These are phyloP conservation scores for Nomada ferruginata DNA, from an alignment of 2,888 invertebrate genomes.

Conservation along the genomic window DNA sequence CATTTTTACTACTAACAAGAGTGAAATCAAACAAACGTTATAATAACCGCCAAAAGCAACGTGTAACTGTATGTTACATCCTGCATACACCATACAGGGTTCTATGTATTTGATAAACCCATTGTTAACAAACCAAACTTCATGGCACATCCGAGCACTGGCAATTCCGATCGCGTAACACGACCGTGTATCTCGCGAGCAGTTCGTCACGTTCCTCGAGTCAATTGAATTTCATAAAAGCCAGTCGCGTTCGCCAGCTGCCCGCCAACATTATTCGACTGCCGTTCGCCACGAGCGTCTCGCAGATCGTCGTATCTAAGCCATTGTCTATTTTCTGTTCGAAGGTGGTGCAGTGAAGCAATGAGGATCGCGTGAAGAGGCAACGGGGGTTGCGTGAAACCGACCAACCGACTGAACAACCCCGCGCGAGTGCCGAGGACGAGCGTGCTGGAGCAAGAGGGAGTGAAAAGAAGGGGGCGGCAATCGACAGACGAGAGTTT, in stretches of 20 bases:
- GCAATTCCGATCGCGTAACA: neutral
- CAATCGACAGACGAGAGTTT: constrained; percentile 74
- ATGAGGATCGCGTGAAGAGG: neutral
- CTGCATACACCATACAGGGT: no score
- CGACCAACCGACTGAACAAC: constrained; percentile 5
- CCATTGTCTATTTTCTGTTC: constrained; percentile 38
- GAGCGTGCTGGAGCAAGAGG: neutral
- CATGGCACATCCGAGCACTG: no score
- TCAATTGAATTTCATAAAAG: constrained; percentile 47
- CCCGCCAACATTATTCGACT: neutral
- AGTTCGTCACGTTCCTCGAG: constrained; percentile 13
- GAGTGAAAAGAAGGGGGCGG: constrained; percentile 34
- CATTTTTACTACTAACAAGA: no score
- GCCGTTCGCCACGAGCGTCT: neutral
- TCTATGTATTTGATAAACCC: no score
- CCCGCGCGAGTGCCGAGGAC: neutral
- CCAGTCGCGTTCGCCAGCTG: constrained; percentile 13
- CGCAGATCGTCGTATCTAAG: neutral
- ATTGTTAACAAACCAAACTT: no score
- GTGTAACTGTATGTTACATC: no score
- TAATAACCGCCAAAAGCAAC: no score
- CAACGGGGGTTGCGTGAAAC: neutral
- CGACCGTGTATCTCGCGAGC: neutral
- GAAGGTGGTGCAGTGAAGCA: constrained; percentile 40
- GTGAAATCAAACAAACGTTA: no score